A percentile compares a stretch with the other conserved stretches of the same genome.
These are phyloP conservation scores for Nasonia oneida DNA, from an alignment of 2,888 invertebrate genomes.

Conservation along the genomic window DNA sequence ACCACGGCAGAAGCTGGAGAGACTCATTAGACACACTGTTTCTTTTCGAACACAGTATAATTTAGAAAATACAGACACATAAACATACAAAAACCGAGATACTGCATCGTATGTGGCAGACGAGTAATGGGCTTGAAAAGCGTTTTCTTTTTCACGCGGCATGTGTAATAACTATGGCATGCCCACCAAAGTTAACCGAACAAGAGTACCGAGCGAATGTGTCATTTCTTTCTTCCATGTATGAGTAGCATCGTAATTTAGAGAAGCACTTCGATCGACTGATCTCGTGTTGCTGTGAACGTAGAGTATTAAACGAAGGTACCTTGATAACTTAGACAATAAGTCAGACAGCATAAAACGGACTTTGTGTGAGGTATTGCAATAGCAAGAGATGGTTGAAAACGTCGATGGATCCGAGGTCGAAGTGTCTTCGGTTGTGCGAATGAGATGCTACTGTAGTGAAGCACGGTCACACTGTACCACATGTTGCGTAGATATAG, in stretches of 20 bases:
- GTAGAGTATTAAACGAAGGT: background rate
- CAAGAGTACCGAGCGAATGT: constrained; percentile 30
- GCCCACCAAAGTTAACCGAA: background rate
- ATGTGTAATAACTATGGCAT: constrained; percentile 39
- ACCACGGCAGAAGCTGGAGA: constrained; percentile 7
- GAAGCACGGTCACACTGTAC: constrained; percentile 45
- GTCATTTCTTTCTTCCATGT: constrained; percentile 35
- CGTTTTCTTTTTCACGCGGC: constrained; percentile 42
- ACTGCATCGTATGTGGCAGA: constrained; percentile 24
- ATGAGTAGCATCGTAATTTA: background rate
- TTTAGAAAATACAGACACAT: constrained; percentile 7
- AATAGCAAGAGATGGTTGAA: background rate
- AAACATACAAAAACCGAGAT: constrained; percentile 29
- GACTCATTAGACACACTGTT: constrained; percentile 22
- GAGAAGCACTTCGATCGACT: constrained; percentile 17
- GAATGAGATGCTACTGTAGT: constrained; percentile 37
- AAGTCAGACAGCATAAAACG: background rate
- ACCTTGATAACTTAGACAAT: constrained; percentile 35
- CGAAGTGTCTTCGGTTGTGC: constrained; percentile 43
- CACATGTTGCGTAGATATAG: constrained; percentile 62
- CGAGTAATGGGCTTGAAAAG: constrained; percentile 12
- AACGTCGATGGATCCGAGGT: constrained; percentile 28
- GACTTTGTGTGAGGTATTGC: constrained; percentile 7
- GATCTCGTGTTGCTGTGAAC: background rate
- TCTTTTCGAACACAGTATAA: constrained; percentile 10